Base-by-base conservation (phyloP, 2,888 invertebrate genomes). In the Drosophila buzzatii region DNA sequence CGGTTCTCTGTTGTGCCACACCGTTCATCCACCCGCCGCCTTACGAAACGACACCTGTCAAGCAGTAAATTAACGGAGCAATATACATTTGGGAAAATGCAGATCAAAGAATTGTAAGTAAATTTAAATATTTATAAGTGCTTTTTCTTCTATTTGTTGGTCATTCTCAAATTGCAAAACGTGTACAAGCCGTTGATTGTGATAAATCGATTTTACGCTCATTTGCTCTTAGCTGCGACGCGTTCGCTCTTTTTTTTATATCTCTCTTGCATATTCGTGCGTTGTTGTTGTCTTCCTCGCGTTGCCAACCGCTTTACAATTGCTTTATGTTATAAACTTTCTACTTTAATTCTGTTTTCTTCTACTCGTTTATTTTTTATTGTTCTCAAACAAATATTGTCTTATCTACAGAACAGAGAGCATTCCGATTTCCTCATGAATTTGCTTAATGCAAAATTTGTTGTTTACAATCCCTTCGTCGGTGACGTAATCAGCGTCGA, bases 61-160 rank as follows among this genome's bases (percentile, higher is more conserved):
- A 73, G 55, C 71, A 79, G 78, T 71, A 55, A 79, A 69, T 45
- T 53, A 70, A 68, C 71, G 56, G 56, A 80, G 67, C 71, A 70
- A 74, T 67, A 74, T 67, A 77, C 51, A 71, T 74, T 63, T 81
- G 73, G 73, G 77, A 66, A 76, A 85, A 91, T 91, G 91, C 91
- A 91, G 89, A 91, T 91, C 81, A 91, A 91, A 79, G 91, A 91
- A 90, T 91, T 90, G 91, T 91, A 81, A 91, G 91, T 91, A 84
- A 56, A 81, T 58, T 47, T 10, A 10, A 44, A 33, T 33, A 2
- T 16, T 14, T 12, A 47, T n/a, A 23, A 20, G 44, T 41, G 14
- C 2, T 45, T 59, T 35, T 56, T 59, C 47, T 51, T 37, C 14
- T 49, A 18, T 14, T n/a, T 78, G 31, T 79, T 61, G 51, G 55